Percentiles rank a stretch among this genome's conserved stretches.
Evolutionary conservation across 1,140 invertebrate genomes (phyloP).

Genomic region (Pseudomyrmex sp.): DNA sequence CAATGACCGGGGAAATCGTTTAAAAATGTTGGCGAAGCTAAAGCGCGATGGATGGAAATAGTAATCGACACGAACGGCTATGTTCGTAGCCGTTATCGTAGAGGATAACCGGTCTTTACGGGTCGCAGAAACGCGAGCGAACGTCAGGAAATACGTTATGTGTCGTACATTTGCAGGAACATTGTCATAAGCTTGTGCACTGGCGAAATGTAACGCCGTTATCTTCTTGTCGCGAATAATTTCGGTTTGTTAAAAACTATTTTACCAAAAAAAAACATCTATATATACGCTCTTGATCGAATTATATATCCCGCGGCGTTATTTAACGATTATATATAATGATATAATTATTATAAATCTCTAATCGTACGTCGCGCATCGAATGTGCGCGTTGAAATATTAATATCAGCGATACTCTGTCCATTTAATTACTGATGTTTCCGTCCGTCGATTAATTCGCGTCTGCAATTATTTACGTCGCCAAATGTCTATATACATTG

Average conservation of each 20-base stretch:
- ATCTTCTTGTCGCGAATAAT: not conserved
- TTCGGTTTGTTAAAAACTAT: not conserved
- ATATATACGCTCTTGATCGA: too few species aligned
- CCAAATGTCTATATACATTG: slow-evolving; percentile 35
- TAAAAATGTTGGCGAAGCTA: slow-evolving; percentile 27
- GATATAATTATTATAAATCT: slow-evolving; percentile 1
- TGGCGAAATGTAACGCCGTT: slow-evolving; percentile 4
- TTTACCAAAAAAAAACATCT: too few species aligned
- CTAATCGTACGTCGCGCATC: not conserved
- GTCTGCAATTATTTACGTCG: slow-evolving; percentile 28
- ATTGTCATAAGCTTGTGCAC: slow-evolving; percentile 48
- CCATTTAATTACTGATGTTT: slow-evolving; percentile 43
- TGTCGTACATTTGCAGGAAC: slow-evolving; percentile 13
- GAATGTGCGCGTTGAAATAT: not conserved
- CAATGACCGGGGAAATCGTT: slow-evolving; percentile 9
- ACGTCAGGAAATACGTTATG: slow-evolving; percentile 37
- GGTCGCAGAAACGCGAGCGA: slow-evolving; percentile 38
- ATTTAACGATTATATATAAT: not conserved
- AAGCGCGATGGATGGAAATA: slow-evolving; percentile 36
- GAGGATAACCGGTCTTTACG: slow-evolving; percentile 55
- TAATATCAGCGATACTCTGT: not conserved
- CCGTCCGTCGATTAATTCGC: slow-evolving; percentile 22
- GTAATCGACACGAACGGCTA: slow-evolving; percentile 43
- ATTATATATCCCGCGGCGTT: too few species aligned
- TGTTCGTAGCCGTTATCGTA: slow-evolving; percentile 48